A percentile compares a stretch with the other conserved stretches of the same genome.
phyloP scores from a whole-genome alignment of 1,140 invertebrate species.

The Pantala flavescens region DNA sequence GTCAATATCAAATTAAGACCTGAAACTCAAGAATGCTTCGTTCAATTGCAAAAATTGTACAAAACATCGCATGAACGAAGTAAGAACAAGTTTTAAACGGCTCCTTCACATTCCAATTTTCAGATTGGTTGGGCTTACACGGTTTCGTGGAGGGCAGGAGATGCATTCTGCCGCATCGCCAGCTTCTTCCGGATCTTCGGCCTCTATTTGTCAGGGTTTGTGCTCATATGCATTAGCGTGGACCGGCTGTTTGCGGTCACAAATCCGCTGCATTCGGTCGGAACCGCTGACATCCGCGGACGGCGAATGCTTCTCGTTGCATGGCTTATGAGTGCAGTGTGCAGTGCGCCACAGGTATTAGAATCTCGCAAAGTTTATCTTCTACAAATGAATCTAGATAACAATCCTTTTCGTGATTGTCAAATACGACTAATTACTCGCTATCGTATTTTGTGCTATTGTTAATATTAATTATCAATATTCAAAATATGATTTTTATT shows the following conservation, averaged over 20 bases:
- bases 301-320: slow-evolving; percentile 32
- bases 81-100: too few species aligned
- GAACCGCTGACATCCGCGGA: slow-evolving; percentile 25
- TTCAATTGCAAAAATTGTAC: too few species aligned
- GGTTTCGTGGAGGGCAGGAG: slow-evolving; percentile 31
- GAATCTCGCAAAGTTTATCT: too few species aligned
- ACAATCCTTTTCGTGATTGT: too few species aligned
- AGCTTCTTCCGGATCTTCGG: slow-evolving; percentile 34
- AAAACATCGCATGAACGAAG: too few species aligned
- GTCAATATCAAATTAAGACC: too few species aligned
- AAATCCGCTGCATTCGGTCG: slow-evolving; percentile 28
- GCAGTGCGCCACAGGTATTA: slow-evolving; percentile 35
- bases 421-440: too few species aligned
- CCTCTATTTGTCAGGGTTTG: slow-evolving; percentile 33
- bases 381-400: too few species aligned
- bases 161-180: slow-evolving; percentile 31
- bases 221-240: slow-evolving; percentile 31
- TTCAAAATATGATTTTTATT: too few species aligned
- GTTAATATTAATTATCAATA: too few species aligned
- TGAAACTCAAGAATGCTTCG: too few species aligned
- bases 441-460: too few species aligned
- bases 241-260: slow-evolving; percentile 30
- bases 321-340: slow-evolving; percentile 32
- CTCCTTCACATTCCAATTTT: slow-evolving; percentile 16
- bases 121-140: slow-evolving; percentile 34